Conservation (phyloP, 2,888 invertebrate species). For the Watsonalla cultraria region DNA sequence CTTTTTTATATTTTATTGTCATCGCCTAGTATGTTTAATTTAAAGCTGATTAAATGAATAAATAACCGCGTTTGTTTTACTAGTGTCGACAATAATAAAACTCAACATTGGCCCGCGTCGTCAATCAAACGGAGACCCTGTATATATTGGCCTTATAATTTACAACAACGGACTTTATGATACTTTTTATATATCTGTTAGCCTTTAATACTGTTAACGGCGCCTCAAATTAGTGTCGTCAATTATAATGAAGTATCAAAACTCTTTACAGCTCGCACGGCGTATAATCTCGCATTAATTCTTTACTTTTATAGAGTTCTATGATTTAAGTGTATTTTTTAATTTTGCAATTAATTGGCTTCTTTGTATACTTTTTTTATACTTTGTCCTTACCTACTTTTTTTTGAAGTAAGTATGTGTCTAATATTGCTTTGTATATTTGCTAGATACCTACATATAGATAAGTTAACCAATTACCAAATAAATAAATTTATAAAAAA, state of each 20-base stretch:
- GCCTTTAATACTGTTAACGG: slow-evolving; percentile 36
- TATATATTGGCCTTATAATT: background rate
- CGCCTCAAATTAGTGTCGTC: slow-evolving; percentile 42
- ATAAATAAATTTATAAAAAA: no score
- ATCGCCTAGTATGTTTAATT: background rate
- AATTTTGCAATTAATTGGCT: no score
- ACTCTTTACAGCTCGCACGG: slow-evolving; percentile 38
- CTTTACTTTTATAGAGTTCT: slow-evolving; percentile 6
- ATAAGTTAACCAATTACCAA: no score
- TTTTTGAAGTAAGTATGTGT: no score
- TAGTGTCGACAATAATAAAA: background rate
- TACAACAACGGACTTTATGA: background rate
- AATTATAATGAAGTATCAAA: slow-evolving; percentile 44
- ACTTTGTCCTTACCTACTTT: no score
- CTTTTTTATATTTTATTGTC: no score
- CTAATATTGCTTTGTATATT: no score
- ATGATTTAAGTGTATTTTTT: slow-evolving; percentile 6
- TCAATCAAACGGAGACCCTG: background rate
- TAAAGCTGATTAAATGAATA: background rate
- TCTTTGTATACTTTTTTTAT: no score
- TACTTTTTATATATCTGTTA: background rate
- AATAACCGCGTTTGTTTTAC: background rate
- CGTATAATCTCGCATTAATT: no score
- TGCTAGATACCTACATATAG: no score
- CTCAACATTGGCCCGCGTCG: background rate